Evolutionary conservation across 2,888 invertebrate species (phyloP).

Genomic region (Rhynchonema sp.): DNA sequence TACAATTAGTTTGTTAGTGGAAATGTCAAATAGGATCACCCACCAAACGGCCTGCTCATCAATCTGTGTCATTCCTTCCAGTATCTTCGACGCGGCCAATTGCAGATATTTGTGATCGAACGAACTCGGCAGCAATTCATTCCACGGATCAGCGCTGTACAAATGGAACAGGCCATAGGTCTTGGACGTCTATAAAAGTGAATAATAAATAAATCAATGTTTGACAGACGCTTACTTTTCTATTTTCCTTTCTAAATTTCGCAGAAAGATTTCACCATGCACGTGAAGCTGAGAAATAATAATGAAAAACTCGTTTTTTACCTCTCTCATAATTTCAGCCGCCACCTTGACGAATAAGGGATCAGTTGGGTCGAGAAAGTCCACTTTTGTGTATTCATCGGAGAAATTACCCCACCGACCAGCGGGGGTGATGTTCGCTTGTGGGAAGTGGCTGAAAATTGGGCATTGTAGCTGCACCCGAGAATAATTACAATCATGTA

Average conservation of each 20-base stretch:
- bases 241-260: too few relatives aligned
- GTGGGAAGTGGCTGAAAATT: conserved; percentile 44
- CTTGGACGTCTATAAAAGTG: conserved; percentile 7
- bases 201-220: too few relatives aligned
- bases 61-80: conserved; percentile 44
- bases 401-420: conserved; percentile 54
- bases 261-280: too few relatives aligned
- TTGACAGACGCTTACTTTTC: too few relatives aligned
- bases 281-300: too few relatives aligned
- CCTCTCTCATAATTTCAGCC: conserved; percentile 47
- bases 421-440: conserved; percentile 45
- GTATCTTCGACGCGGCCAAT: conserved; percentile 49
- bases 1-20: too few relatives aligned
- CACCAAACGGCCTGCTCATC: conserved; percentile 68
- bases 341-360: conserved; percentile 54
- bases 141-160: conserved; percentile 79
- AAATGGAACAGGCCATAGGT: conserved; percentile 40
- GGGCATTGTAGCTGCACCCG: background rate
- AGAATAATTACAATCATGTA: too few relatives aligned
- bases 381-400: conserved; percentile 43
- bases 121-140: conserved; percentile 53
- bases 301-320: too few relatives aligned
- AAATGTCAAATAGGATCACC: too few relatives aligned
- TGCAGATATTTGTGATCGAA: conserved; percentile 43
- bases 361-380: conserved; percentile 55